Base-by-base conservation (phyloP, 2,888 invertebrate species). In the Xestia rhomboidea region DNA sequence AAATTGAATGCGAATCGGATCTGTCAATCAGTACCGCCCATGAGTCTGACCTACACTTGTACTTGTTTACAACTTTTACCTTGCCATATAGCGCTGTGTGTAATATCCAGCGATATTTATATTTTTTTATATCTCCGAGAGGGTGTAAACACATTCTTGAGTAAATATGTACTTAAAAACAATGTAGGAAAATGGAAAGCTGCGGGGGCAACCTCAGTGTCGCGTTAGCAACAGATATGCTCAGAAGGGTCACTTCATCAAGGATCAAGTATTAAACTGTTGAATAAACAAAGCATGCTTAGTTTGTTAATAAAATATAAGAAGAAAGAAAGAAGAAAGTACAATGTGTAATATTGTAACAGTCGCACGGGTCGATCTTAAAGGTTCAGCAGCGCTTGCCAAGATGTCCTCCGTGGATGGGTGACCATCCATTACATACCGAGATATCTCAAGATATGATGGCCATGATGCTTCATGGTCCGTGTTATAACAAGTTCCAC, bases 121-220 rank as follows among this genome's bases (percentile, higher is more conserved):
- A n/a, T n/a, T n/a, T n/a, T n/a, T n/a, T n/a, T n/a, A n/a, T n/a
- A 38, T 69, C 34, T 73, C 57, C 21, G 44, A 73, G 74, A 81
- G 82, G 73, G 77, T 81, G 64, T 77, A 67, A 68, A 68, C 57
- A 81, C 70, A 77, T 68, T 74, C 72, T 74, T 71, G 57, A 77
- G 69, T 70, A 77, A 82, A 73, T 72, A n/a, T n/a, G n/a, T n/a
- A 79, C 60, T 72, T 79, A 77, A 76, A 82, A 83, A 82, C 80
- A 81, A 87, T 81, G 66, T 75, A 69, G 67, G 76, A 76, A 81
- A 83, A 68, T 84, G 68, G 80, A 83, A 87, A 86, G 81, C 79
- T 74, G 77, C 66, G n/a, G 54, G 41, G 54, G 71, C 41, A 66
- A 80, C 27, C 68, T 18, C 68, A 46, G 72, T 51, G 60, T 34